These are phyloP conservation scores for Zingel zingel DNA, from an alignment of 2,113 vertebrate genomes.

Conservation along the genomic window DNA sequence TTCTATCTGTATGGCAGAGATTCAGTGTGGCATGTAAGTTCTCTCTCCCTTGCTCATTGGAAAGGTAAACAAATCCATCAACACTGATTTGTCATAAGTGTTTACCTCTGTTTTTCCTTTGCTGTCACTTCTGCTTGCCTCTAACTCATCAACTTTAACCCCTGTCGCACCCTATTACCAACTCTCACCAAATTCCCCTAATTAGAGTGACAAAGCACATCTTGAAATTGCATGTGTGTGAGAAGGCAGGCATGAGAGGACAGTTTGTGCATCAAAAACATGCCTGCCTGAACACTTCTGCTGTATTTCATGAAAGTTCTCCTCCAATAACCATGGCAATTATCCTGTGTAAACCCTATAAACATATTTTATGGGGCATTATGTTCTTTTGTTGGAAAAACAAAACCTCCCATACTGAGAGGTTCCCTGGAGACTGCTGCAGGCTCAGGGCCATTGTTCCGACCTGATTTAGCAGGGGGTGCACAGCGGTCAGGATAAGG, in stretches of 20 bases:
- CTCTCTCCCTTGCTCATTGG: conserved; percentile 11
- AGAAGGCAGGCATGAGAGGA: conserved; percentile 19
- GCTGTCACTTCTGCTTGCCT: conserved; percentile 41
- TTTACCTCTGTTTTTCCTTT: conserved; percentile 54
- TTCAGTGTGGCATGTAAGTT: conserved; percentile 37
- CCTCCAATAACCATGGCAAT: conserved; percentile 59
- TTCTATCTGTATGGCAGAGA: conserved; percentile 32
- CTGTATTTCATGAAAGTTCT: conserved; percentile 51
- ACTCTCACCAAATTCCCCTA: conserved; percentile 27
- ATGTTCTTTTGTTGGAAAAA: conserved; percentile 71
- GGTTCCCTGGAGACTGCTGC: conserved; percentile 56
- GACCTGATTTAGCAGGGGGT: conserved; percentile 61
- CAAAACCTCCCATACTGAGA: conserved; percentile 58
- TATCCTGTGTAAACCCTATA: conserved; percentile 72
- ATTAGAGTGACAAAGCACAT: conserved; percentile 56
- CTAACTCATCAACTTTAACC: conserved; percentile 59
- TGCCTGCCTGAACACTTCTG: conserved; percentile 21
- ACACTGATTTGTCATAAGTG: conserved; percentile 57
- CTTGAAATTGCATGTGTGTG: conserved; percentile 4
- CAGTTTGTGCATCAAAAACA: conserved; percentile 35
- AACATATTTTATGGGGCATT: conserved; percentile 72
- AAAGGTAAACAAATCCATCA: conserved; percentile 73
- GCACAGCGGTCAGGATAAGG: conserved; percentile 51
- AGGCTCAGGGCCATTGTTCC: conserved; percentile 65
- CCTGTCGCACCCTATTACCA: conserved; percentile 39